Conservation (phyloP, 2,113 vertebrate genomes). For the Gila orcuttii region DNA sequence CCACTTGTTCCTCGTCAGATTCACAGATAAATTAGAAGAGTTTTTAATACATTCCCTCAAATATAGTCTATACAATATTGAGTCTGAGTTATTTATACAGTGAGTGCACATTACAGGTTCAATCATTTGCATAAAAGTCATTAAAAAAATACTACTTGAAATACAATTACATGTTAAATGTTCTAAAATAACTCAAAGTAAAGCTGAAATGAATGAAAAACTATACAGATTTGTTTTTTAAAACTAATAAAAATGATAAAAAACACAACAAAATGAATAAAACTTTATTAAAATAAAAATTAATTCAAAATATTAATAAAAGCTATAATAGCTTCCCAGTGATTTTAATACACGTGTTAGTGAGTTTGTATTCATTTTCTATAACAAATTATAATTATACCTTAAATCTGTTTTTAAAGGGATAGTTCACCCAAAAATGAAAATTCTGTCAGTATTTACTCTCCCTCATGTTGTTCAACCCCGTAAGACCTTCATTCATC, state of each 20-base stretch:
- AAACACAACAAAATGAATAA: background rate
- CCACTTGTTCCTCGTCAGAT: conserved; percentile 12
- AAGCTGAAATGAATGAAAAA: background rate
- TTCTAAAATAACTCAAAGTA: background rate
- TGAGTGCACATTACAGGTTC: background rate
- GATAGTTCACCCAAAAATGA: too few species aligned
- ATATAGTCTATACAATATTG: background rate
- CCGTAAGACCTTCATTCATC: too few species aligned
- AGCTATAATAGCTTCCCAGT: background rate
- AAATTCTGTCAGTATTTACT: too few species aligned
- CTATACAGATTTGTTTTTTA: too few species aligned
- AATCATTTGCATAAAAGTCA: background rate
- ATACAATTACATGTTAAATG: background rate
- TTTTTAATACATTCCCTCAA: background rate
- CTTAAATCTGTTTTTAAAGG: background rate
- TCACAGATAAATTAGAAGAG: background rate
- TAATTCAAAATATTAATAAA: background rate
- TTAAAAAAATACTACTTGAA: background rate
- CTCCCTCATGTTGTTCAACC: too few species aligned
- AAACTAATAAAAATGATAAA: background rate
- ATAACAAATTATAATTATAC: too few species aligned
- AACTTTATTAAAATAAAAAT: background rate
- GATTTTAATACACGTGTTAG: background rate
- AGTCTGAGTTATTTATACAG: background rate
- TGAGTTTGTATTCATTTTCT: too few species aligned